These are phyloP conservation scores for Phasianus colchicus DNA, from an alignment of 2,113 vertebrate species.

Conservation along the genomic window DNA sequence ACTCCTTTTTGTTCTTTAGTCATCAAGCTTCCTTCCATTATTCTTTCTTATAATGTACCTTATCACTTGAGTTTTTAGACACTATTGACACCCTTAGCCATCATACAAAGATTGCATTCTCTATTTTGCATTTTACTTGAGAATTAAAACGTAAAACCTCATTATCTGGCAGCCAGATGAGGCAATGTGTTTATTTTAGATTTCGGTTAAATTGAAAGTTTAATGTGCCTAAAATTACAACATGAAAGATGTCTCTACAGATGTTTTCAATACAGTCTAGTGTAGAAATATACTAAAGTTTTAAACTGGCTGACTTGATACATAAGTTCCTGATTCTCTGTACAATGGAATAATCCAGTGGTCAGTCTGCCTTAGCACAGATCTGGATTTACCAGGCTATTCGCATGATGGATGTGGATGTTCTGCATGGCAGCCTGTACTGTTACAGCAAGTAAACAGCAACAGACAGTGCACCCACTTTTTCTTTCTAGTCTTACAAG, in stretches of 20 bases:
- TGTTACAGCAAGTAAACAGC: not conserved
- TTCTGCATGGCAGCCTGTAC: not conserved
- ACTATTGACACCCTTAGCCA: not conserved
- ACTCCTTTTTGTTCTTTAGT: not conserved
- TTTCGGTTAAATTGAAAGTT: not conserved
- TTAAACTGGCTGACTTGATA: not conserved
- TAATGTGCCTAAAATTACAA: not conserved
- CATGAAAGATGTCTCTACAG: not conserved
- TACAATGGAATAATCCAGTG: not conserved
- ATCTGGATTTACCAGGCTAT: not conserved
- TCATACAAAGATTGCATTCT: not conserved
- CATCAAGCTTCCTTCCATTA: not conserved
- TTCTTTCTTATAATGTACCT: not conserved
- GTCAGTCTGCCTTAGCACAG: not conserved
- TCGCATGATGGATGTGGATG: not conserved
- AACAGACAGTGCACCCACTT: fast-evolving
- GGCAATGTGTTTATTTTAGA: not conserved
- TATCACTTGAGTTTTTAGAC: not conserved
- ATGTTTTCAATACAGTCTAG: not conserved
- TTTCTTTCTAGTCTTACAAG: not conserved
- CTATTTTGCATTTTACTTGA: not conserved
- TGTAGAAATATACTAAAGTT: not conserved
- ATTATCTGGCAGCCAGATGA: not conserved
- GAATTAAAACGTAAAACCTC: not conserved
- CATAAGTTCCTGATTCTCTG: not conserved